Percentiles rank a stretch among this genome's conserved stretches.
Conservation (phyloP, 1,140 invertebrate species). For the Centruroides sculpturatus region DNA sequence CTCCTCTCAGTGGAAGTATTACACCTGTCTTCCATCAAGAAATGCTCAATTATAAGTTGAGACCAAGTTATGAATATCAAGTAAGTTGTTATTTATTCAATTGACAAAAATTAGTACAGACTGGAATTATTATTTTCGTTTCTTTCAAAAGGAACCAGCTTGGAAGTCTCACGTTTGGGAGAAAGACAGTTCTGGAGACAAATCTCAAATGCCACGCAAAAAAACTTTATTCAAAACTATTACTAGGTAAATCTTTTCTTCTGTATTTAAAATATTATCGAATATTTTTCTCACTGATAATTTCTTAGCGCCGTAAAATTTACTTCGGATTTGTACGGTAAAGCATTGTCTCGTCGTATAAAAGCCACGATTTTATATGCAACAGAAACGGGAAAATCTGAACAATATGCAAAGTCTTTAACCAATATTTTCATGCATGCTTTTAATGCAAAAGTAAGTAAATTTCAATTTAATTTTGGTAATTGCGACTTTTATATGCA, state of each 20-base stretch:
- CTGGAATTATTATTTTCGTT: too few species aligned
- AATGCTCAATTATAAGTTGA: conserved; percentile 80
- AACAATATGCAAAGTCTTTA: conserved; percentile 81
- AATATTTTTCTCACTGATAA: conserved; percentile 44
- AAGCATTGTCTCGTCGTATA: conserved; percentile 74
- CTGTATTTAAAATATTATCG: not conserved
- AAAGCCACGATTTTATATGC: conserved; percentile 87
- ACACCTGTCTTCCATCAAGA: conserved; percentile 90
- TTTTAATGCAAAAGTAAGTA: conserved; percentile 72
- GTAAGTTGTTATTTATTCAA: conserved; percentile 22
- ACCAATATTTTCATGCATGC: conserved; percentile 80
- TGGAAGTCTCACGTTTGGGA: conserved; percentile 91
- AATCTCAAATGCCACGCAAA: conserved; percentile 47
- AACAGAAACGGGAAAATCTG: conserved; percentile 88
- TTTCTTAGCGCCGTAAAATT: conserved; percentile 83
- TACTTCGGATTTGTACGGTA: conserved; percentile 85
- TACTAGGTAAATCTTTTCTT: too few species aligned
- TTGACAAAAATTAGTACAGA: not conserved
- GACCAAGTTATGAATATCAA: conserved; percentile 82
- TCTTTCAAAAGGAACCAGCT: conserved; percentile 46
- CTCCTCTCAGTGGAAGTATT: conserved; percentile 76
- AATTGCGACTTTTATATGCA: conserved; percentile 10
- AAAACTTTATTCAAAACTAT: conserved; percentile 4
- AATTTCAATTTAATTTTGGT: conserved; percentile 76
- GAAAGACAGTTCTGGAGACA: conserved; percentile 59